phyloP scores from a whole-genome alignment of 2,888 invertebrate genomes.

The Apamea epomidion region DNA sequence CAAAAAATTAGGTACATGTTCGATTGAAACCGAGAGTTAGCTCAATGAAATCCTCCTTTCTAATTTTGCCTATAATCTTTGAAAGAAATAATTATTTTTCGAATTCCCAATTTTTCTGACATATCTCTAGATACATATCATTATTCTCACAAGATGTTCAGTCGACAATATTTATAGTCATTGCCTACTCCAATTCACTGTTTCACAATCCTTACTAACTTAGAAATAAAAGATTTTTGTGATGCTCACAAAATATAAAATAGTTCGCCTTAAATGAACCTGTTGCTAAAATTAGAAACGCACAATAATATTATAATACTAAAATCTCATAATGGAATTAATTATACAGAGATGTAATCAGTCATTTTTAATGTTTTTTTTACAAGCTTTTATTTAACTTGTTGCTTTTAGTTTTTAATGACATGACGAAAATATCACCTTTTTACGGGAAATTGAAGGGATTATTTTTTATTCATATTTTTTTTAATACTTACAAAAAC shows the following conservation, averaged over 20 bases:
- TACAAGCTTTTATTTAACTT: too few species aligned
- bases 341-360: slow-evolving; percentile 30
- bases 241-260: slow-evolving; percentile 35
- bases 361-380: background rate
- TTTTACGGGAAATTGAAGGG: background rate
- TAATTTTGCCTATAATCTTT: slow-evolving; percentile 40
- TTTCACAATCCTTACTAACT: slow-evolving; percentile 20
- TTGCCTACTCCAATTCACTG: slow-evolving; percentile 16
- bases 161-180: slow-evolving; percentile 32
- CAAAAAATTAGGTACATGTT: slow-evolving; percentile 28
- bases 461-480: background rate
- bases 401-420: background rate
- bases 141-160: slow-evolving; percentile 44
- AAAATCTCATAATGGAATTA: background rate
- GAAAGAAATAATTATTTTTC: slow-evolving; percentile 44
- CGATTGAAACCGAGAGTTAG: slow-evolving; percentile 36
- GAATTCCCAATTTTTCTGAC: slow-evolving; percentile 62
- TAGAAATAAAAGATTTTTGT: slow-evolving; percentile 13
- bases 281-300: slow-evolving; percentile 58
- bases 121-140: slow-evolving; percentile 81
- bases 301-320: slow-evolving; percentile 42
- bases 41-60: slow-evolving; percentile 26
- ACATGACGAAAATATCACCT: background rate
- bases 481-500: background rate
- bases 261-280: slow-evolving; percentile 40